phyloP scores from a whole-genome alignment of 1,140 invertebrate species.

The Thaumetopoea pityocampa region DNA sequence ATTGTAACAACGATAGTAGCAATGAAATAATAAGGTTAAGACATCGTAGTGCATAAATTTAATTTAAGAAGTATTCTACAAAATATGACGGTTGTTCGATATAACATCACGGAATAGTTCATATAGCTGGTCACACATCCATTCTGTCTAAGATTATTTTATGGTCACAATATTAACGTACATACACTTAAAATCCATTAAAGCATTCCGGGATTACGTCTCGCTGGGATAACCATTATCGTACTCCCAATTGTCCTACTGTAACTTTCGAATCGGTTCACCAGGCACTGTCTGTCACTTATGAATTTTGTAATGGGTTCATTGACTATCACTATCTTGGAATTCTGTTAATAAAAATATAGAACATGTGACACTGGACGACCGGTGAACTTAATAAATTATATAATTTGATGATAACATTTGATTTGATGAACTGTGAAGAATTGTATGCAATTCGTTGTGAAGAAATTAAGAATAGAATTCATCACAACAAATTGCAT shows the following conservation, averaged over 20 bases:
- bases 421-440: too few relatives aligned
- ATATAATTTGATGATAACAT: neutral
- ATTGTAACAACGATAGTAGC: too few relatives aligned
- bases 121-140: constrained; percentile 11
- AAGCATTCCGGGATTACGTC: constrained; percentile 49
- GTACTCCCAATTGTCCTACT: constrained; percentile 30
- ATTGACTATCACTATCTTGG: constrained; percentile 27
- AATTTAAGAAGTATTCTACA: too few relatives aligned
- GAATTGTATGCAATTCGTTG: too few relatives aligned
- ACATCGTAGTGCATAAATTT: too few relatives aligned
- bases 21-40: too few relatives aligned
- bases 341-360: constrained; percentile 22
- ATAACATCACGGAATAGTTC: neutral
- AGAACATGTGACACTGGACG: constrained; percentile 5
- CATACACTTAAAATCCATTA: constrained; percentile 60
- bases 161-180: constrained; percentile 55
- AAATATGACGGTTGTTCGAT: constrained; percentile 1
- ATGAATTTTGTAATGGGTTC: constrained; percentile 32
- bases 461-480: too few relatives aligned
- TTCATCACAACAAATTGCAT: too few relatives aligned
- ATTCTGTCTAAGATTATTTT: constrained; percentile 31
- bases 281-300: constrained; percentile 17
- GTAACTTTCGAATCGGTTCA: constrained; percentile 29
- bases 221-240: constrained; percentile 39
- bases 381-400: neutral